Conservation (phyloP, 2,888 invertebrate species). For the Melanotus villosus region DNA sequence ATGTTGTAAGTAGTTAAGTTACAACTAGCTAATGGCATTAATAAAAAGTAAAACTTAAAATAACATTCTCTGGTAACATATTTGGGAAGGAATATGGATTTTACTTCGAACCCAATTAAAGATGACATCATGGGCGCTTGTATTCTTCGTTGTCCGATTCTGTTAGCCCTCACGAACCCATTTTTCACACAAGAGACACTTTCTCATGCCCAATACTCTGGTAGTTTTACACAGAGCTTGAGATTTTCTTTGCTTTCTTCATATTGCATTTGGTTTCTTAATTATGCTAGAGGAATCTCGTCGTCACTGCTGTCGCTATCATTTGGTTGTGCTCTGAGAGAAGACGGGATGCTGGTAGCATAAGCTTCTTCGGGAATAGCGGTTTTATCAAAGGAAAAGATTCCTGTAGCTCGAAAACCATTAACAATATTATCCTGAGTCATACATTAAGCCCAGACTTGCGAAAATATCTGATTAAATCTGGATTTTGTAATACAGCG, state of each 20-base stretch:
- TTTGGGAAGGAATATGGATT: background rate
- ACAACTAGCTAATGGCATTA: background rate
- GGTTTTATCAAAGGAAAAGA: slow-evolving; percentile 52
- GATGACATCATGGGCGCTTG: background rate
- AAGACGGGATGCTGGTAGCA: slow-evolving; percentile 42
- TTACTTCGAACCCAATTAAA: background rate
- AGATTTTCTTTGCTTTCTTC: background rate
- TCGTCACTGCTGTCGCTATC: background rate
- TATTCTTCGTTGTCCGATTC: background rate
- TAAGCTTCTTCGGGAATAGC: slow-evolving; percentile 55
- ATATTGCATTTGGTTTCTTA: background rate
- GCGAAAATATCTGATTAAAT: slow-evolving; percentile 49
- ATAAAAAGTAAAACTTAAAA: background rate
- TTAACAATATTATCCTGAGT: slow-evolving; percentile 42
- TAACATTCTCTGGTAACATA: background rate
- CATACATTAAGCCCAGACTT: slow-evolving; percentile 54
- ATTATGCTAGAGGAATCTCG: slow-evolving; percentile 2
- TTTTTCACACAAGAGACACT: background rate
- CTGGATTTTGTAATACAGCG: slow-evolving; percentile 38
- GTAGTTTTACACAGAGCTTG: too few relatives aligned
- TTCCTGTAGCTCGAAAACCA: slow-evolving; percentile 54
- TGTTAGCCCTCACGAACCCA: background rate
- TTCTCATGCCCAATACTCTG: background rate
- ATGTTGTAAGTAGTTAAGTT: background rate
- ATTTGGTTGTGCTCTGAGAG: background rate